Base-by-base conservation (phyloP, 2,888 invertebrate genomes). In the Morpho achilles region DNA sequence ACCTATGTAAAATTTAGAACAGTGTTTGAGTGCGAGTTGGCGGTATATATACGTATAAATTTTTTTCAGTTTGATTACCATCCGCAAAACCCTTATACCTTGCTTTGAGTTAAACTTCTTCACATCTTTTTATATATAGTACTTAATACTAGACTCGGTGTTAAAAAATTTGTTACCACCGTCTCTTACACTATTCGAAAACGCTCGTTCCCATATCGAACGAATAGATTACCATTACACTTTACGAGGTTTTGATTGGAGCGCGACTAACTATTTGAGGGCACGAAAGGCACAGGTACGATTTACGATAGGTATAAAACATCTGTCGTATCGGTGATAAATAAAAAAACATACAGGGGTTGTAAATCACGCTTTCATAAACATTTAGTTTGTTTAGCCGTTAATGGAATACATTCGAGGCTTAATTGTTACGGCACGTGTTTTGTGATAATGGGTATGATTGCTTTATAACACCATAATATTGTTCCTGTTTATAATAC, bases 191-290 rank as follows among this genome's bases (percentile, higher is more conserved):
- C 54, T 47, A 54, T 48, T 50, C 60, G 59, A 62, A 53, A 58
- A 60, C 48, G 74, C 75, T 70, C 77, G 81, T 89, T 87, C 88
- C 88, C 88, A 87, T 87, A 87, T 85, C 87, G 80, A 79, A 75
- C 73, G 72, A 74, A 76, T 74, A 74, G 79, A 84, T 84, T 84
- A 82, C 67, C 76, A 86, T 87, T 82, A 87, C 76, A 72, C 72
- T 88, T 88, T 86, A 87, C 81, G 82, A 83, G 76, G 71, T 72
- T 89, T 83, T 82, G 87, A 88, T 87, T 87, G 82, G 81, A 74
- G 76, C 78, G 79, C 71, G 74, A 81, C 84, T 82, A 86, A 87
- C 84, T 80, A 82, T 78, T 81, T 73, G 73, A 76, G 76, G 79
- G 78, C 86, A 87, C 87, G 87, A 72, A 80, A 79, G 50, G 53